A percentile compares a stretch with the other conserved stretches of the same genome.
These are phyloP conservation scores for Redunca redunca DNA, from an alignment of 2,113 vertebrate genomes.

Conservation along the genomic window DNA sequence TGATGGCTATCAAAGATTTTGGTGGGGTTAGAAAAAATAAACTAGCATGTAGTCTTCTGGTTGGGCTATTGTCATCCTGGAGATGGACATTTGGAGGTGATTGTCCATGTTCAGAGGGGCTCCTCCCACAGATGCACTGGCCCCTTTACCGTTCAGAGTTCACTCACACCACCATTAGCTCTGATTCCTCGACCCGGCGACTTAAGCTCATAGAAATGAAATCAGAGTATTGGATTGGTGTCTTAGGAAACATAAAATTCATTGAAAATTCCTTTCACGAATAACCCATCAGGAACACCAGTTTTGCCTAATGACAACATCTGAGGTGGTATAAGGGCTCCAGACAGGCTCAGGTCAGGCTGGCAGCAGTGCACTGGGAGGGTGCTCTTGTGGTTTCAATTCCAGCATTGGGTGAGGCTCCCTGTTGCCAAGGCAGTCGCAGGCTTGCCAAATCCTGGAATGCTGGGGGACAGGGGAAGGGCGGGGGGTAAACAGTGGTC, in stretches of 20 bases:
- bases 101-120: rapidly evolving
- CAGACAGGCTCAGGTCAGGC: neutral
- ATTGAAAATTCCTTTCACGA: neutral
- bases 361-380: neutral
- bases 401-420: neutral
- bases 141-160: neutral
- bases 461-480: neutral
- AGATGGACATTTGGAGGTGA: no score
- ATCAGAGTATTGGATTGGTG: neutral
- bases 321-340: neutral
- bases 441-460: no score
- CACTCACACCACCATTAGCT: rapidly evolving
- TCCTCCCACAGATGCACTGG: rapidly evolving
- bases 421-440: neutral
- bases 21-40: neutral
- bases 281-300: rapidly evolving
- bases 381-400: neutral
- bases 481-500: rapidly evolving
- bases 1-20: neutral
- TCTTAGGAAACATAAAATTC: neutral
- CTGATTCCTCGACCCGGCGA: neutral
- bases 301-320: neutral
- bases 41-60: rapidly evolving
- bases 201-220: neutral
- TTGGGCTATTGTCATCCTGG: rapidly evolving